Evolutionary conservation across 2,888 invertebrate species (phyloP).

Genomic region (Epinotia bilunana): DNA sequence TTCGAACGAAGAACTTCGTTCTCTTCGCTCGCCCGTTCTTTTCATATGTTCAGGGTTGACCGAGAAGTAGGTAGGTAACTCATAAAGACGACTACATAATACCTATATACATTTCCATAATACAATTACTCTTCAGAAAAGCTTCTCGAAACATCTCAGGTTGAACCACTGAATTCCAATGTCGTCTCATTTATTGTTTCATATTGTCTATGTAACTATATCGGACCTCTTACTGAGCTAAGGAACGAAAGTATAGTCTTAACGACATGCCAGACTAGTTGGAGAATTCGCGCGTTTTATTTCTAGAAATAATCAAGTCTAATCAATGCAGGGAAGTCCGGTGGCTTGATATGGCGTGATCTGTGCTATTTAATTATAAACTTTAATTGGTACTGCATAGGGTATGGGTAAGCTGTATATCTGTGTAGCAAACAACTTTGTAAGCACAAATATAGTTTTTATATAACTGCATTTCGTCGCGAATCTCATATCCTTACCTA

Average conservation of each 20-base stretch:
- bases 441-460: not conserved
- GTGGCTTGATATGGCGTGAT: not conserved
- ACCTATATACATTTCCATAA: too few relatives aligned
- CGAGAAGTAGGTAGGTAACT: too few relatives aligned
- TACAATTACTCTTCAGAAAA: not conserved
- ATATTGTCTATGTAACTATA: not conserved
- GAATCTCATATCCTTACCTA: not conserved
- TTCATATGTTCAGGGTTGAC: too few relatives aligned
- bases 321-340: constrained; percentile 20
- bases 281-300: constrained; percentile 22
- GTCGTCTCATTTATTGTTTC: not conserved
- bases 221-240: constrained; percentile 3
- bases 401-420: not conserved
- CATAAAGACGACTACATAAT: too few relatives aligned
- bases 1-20: too few relatives aligned
- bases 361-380: not conserved
- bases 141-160: not conserved
- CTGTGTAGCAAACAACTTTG: not conserved
- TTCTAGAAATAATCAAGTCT: constrained; percentile 18
- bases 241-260: constrained; percentile 16
- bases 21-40: too few relatives aligned
- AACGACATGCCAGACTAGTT: constrained; percentile 10
- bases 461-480: not conserved
- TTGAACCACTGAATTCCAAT: not conserved
- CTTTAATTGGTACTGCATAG: not conserved